A percentile compares a stretch with the other conserved stretches of the same genome.
phyloP scores from a whole-genome alignment of 2,113 vertebrate genomes.

The Gymnocephalus cernua region DNA sequence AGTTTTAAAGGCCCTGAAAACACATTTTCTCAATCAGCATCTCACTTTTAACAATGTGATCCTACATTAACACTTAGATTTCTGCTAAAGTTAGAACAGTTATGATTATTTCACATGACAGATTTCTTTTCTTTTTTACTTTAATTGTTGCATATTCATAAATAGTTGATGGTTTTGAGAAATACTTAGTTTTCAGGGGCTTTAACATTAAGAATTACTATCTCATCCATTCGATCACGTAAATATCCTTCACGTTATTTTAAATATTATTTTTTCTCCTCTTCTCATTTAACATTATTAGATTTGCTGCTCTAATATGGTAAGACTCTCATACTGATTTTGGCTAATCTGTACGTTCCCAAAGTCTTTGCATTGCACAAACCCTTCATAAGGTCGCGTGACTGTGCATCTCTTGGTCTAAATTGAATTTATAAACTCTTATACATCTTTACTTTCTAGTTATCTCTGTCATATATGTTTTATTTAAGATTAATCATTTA shows the following conservation, averaged over 20 bases:
- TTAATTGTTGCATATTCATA: not conserved
- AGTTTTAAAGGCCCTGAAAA: slow-evolving; percentile 25
- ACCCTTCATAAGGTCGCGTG: slow-evolving; percentile 30
- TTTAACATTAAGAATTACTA: slow-evolving; percentile 21
- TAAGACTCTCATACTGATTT: slow-evolving; percentile 48
- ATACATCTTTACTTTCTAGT: slow-evolving; percentile 19
- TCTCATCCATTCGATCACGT: not conserved
- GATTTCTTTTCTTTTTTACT: not conserved
- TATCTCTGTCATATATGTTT: slow-evolving; percentile 46
- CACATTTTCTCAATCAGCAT: not conserved
- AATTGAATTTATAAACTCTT: slow-evolving; percentile 36
- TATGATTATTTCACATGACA: not conserved
- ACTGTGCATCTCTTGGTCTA: slow-evolving; percentile 12
- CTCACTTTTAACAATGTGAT: not conserved
- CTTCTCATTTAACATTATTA: slow-evolving; percentile 13
- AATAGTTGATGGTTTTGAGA: not conserved
- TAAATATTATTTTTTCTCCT: not conserved
- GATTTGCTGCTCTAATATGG: slow-evolving; percentile 18
- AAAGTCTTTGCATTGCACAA: slow-evolving; percentile 69
- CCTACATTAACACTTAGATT: not conserved
- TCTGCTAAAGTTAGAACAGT: not conserved
- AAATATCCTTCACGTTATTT: slow-evolving; percentile 12
- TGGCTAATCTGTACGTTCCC: slow-evolving; percentile 25
- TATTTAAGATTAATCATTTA: slow-evolving; percentile 10
- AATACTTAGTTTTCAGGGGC: not conserved